phyloP scores from a whole-genome alignment of 1,140 invertebrate species.

The Bombus polaris region DNA sequence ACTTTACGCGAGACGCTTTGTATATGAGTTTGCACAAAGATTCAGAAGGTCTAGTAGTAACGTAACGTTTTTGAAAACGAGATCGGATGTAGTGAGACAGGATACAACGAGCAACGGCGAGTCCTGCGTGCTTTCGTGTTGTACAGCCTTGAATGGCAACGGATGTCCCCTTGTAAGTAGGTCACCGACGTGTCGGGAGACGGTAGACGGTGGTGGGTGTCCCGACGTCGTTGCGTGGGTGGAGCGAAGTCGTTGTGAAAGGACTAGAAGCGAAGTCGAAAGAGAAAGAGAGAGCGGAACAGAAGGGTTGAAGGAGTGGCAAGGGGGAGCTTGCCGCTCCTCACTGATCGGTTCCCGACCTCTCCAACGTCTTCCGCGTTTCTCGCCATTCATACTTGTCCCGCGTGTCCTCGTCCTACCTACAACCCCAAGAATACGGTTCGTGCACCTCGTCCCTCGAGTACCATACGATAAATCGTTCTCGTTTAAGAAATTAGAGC shows the following conservation, averaged over 20 bases:
- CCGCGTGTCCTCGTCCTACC: constrained; percentile 62
- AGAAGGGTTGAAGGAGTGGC: constrained; percentile 37
- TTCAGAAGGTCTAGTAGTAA: too few relatives aligned
- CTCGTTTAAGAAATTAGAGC: neutral
- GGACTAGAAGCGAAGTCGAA: constrained; percentile 43
- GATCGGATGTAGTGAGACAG: too few relatives aligned
- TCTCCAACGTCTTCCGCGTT: constrained; percentile 75
- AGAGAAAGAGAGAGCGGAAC: constrained; percentile 29
- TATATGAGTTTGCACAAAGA: too few relatives aligned
- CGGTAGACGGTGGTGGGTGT: constrained; percentile 61
- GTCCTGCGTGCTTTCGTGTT: constrained; percentile 29
- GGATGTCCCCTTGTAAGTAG: constrained; percentile 55
- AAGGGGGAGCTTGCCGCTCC: constrained; percentile 36
- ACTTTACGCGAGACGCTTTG: too few relatives aligned
- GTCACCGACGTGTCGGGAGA: constrained; percentile 60
- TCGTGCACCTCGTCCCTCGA: neutral
- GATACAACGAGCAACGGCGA: neutral
- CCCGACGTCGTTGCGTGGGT: constrained; percentile 66
- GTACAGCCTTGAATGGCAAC: constrained; percentile 56
- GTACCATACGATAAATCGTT: too few relatives aligned
- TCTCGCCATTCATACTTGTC: constrained; percentile 69
- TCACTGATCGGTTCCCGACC: constrained; percentile 77
- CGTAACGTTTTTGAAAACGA: too few relatives aligned
- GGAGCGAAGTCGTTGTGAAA: constrained; percentile 65
- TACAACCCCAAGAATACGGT: constrained; percentile 43